These are phyloP conservation scores for Bombus pascuorum DNA, from an alignment of 1,140 invertebrate species.

Conservation along the genomic window DNA sequence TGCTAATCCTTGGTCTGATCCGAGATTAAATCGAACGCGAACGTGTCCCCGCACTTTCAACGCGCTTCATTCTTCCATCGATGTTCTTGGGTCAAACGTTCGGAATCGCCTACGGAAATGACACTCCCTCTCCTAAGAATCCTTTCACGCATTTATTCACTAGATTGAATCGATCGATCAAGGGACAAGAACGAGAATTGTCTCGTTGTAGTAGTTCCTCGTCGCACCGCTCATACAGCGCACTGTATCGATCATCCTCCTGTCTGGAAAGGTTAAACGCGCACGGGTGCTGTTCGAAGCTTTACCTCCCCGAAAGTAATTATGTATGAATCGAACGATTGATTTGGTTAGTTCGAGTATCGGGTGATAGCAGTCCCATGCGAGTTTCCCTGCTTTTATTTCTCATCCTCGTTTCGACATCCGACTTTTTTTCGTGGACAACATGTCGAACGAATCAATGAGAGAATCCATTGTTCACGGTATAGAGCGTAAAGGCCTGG, in stretches of 20 bases:
- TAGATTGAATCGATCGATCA: background rate
- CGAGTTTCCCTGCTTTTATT: background rate
- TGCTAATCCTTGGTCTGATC: conserved; percentile 49
- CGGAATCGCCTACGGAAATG: background rate
- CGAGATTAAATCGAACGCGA: conserved; percentile 45
- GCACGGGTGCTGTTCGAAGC: background rate
- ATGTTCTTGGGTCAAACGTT: background rate
- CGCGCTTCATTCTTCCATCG: background rate
- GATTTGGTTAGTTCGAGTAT: background rate
- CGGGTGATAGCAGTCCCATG: background rate
- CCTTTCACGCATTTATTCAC: background rate
- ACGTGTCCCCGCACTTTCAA: background rate
- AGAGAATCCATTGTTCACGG: background rate
- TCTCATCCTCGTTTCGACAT: background rate
- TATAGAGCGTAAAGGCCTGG: background rate
- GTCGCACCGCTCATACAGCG: background rate
- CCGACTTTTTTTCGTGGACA: too few species aligned
- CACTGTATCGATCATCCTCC: background rate
- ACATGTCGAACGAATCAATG: background rate
- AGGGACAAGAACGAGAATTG: background rate
- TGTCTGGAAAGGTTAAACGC: background rate
- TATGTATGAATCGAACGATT: background rate
- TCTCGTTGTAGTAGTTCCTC: background rate
- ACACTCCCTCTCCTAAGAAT: background rate
- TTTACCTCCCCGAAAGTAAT: background rate